Percentiles rank a stretch among this genome's conserved stretches.
phyloP scores from a whole-genome alignment of 2,797 vertebrate species.

The Pseudomugil gertrudae region DNA sequence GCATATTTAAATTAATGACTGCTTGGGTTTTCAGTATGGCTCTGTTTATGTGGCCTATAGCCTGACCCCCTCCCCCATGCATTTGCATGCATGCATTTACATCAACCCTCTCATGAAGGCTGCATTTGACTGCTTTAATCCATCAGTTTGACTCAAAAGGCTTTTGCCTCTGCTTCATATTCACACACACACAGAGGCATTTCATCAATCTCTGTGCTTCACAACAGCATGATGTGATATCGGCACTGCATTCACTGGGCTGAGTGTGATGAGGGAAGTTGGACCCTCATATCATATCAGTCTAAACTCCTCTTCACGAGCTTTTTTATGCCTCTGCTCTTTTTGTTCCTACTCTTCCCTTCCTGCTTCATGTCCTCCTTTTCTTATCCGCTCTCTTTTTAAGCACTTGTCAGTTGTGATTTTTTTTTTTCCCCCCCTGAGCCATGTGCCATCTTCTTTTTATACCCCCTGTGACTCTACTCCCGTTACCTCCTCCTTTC shows the following conservation, averaged over 20 bases:
- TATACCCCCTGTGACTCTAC: constrained; percentile 10
- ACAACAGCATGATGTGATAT: constrained; percentile 23
- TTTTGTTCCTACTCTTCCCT: constrained; percentile 5
- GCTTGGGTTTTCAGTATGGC: background rate
- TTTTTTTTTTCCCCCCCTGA: constrained; percentile 15
- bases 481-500: constrained; percentile 4
- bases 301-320: constrained; percentile 55
- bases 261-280: constrained; percentile 22
- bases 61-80: background rate
- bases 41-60: background rate
- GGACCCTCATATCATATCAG: constrained; percentile 55
- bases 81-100: constrained; percentile 7
- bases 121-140: constrained; percentile 33
- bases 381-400: background rate
- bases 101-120: background rate
- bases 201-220: constrained; percentile 26
- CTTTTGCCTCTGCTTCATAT: constrained; percentile 10
- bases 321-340: constrained; percentile 21
- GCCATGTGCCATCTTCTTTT: constrained; percentile 15
- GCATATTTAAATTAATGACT: constrained; percentile 20
- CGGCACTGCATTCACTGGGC: constrained; percentile 47
- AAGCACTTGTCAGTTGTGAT: constrained; percentile 43
- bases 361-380: background rate
- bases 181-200: constrained; percentile 5
- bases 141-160: constrained; percentile 43